Conservation (phyloP, 2,113 vertebrate genomes). For the Tursiops truncatus region DNA sequence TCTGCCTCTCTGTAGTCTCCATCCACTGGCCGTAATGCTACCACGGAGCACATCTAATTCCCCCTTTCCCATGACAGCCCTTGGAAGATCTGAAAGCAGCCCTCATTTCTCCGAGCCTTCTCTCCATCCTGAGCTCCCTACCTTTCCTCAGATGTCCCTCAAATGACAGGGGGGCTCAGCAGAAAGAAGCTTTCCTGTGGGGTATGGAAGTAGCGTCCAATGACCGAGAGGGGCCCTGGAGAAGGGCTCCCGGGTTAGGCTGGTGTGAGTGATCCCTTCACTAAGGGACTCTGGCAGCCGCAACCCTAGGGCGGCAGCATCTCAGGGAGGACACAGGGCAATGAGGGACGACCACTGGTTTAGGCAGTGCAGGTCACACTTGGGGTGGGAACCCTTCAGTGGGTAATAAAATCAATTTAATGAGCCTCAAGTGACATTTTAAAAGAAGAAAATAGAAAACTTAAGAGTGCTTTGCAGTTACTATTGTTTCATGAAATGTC, state of each 20-base stretch:
- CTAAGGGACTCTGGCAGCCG: not conserved
- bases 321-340: not conserved
- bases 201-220: not conserved
- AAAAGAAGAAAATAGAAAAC: not conserved
- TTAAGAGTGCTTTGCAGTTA: not conserved
- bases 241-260: not conserved
- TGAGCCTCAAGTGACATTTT: not conserved
- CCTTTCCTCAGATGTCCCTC: not conserved
- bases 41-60: not conserved
- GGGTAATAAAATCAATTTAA: not conserved
- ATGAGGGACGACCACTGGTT: rapidly evolving
- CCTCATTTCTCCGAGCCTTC: not conserved
- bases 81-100: not conserved
- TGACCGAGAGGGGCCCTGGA: not conserved
- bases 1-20: not conserved
- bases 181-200: not conserved
- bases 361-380: not conserved
- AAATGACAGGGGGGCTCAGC: not conserved
- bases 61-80: not conserved
- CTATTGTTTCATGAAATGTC: not conserved
- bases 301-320: not conserved
- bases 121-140: not conserved
- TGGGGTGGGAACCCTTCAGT: not conserved
- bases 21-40: not conserved
- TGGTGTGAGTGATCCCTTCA: not conserved